These are phyloP conservation scores for Lymantria monacha DNA, from an alignment of 2,888 invertebrate species.

Conservation along the genomic window DNA sequence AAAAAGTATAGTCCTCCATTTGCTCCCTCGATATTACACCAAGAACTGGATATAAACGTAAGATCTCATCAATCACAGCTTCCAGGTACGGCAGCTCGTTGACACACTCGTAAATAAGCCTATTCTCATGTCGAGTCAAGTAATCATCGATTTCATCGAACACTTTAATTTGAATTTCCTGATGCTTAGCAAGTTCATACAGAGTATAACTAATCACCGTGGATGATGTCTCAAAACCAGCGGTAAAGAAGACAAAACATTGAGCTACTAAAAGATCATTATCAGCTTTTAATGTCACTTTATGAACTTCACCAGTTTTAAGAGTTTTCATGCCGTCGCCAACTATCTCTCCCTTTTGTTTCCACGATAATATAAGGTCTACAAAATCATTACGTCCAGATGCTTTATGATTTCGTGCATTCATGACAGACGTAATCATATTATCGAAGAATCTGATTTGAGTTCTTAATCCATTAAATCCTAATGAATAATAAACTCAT, in stretches of 20 bases:
- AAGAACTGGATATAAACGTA: constrained; percentile 48
- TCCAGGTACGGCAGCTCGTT: constrained; percentile 44
- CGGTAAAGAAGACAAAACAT: constrained; percentile 68
- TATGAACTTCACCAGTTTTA: constrained; percentile 27
- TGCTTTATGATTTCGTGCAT: constrained; percentile 34
- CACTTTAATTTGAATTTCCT: constrained; percentile 36
- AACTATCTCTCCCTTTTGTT: constrained; percentile 33
- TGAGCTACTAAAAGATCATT: constrained; percentile 72
- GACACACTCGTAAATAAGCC: constrained; percentile 45
- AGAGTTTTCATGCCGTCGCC: constrained; percentile 45
- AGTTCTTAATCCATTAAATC: constrained; percentile 29
- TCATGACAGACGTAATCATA: constrained; percentile 38
- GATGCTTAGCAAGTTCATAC: constrained; percentile 49
- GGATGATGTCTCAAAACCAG: constrained; percentile 54
- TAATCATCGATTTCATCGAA: constrained; percentile 49
- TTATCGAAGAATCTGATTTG: constrained; percentile 39
- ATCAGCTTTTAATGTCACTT: constrained; percentile 41
- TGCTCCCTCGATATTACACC: constrained; percentile 38
- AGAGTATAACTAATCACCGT: constrained; percentile 40
- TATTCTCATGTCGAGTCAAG: constrained; percentile 29
- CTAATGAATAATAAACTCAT: constrained; percentile 40
- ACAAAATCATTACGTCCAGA: constrained; percentile 48
- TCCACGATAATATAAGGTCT: constrained; percentile 46
- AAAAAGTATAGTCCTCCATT: constrained; percentile 34
- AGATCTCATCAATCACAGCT: constrained; percentile 45